phyloP scores from a whole-genome alignment of 1,140 invertebrate genomes.

The Drosophila oshimai region DNA sequence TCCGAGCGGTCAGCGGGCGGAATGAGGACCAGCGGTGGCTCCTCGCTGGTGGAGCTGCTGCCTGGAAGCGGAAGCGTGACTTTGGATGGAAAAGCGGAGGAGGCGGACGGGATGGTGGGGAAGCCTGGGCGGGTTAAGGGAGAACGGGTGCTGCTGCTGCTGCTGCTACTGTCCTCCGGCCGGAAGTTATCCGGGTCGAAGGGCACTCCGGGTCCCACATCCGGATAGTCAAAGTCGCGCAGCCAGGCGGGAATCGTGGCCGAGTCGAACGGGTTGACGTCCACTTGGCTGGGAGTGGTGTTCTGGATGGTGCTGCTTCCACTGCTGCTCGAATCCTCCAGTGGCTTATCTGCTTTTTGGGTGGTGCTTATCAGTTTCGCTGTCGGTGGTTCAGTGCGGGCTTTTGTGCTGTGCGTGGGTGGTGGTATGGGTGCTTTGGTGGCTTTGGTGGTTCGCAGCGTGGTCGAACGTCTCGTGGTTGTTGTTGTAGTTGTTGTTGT shows the following conservation, averaged over 20 bases:
- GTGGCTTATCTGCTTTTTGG: slow-evolving; percentile 41
- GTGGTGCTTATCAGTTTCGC: slow-evolving; percentile 46
- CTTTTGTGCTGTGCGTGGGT: slow-evolving; percentile 43
- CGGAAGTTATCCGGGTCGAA: slow-evolving; percentile 66
- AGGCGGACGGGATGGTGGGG: slow-evolving; percentile 21
- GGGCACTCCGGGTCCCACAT: slow-evolving; percentile 76
- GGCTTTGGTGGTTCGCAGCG: slow-evolving; percentile 39
- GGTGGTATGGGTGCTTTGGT: slow-evolving; percentile 61
- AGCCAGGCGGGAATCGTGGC: slow-evolving; percentile 74
- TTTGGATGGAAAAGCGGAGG: slow-evolving; percentile 80
- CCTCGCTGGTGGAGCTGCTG: slow-evolving; percentile 33
- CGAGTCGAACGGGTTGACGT: slow-evolving; percentile 70
- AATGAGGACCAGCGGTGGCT: slow-evolving; percentile 63
- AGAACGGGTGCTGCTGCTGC: slow-evolving; percentile 10
- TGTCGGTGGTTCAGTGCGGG: slow-evolving; percentile 11
- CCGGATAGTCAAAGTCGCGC: slow-evolving; percentile 75
- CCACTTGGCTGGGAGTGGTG: slow-evolving; percentile 15
- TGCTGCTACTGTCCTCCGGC: slow-evolving; percentile 7
- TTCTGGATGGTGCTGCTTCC: background rate
- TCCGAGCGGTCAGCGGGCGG: slow-evolving; percentile 46
- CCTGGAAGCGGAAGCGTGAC: slow-evolving; percentile 76
- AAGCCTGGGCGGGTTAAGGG: slow-evolving; percentile 14
- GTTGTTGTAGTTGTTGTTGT: slow-evolving; percentile 23
- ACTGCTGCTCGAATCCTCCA: slow-evolving; percentile 13
- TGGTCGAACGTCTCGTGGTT: slow-evolving; percentile 48